Evolutionary conservation across 2,888 invertebrate species (phyloP).

Genomic region (Troides helena): DNA sequence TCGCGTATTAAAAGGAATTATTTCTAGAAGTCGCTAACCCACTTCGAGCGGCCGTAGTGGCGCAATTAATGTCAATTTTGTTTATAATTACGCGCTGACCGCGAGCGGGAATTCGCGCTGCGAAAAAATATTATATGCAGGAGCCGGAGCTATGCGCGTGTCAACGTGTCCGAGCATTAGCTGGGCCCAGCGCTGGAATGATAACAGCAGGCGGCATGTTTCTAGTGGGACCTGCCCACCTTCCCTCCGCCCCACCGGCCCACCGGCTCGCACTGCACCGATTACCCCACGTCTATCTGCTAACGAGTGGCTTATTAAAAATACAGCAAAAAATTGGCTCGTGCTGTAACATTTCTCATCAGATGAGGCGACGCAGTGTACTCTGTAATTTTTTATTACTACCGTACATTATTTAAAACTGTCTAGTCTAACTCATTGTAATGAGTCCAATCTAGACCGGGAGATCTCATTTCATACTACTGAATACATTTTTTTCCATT

Average conservation of each 20-base stretch:
- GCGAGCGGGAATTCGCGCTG: conserved; percentile 41
- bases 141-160: conserved; percentile 38
- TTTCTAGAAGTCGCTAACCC: conserved; percentile 73
- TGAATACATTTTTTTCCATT: no score
- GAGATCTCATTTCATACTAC: no score
- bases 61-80: conserved; percentile 76
- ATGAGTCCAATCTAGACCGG: neutral
- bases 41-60: conserved; percentile 58
- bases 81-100: conserved; percentile 64
- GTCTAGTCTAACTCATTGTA: neutral
- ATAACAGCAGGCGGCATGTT: conserved; percentile 30
- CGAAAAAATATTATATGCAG: conserved; percentile 50
- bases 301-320: conserved; percentile 17
- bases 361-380: no score
- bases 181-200: conserved; percentile 39
- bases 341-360: conserved; percentile 12
- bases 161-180: conserved; percentile 39
- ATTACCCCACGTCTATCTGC: conserved; percentile 16
- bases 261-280: no score
- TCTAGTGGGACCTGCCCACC: conserved; percentile 10
- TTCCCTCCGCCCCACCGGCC: no score
- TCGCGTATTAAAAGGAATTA: conserved; percentile 52
- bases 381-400: neutral
- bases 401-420: neutral
- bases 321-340: conserved; percentile 22